Evolutionary conservation across 2,888 invertebrate species (phyloP), one percentile per base, ranked within the genome.

Genomic region (Synanthedon formicaeformis): DNA sequence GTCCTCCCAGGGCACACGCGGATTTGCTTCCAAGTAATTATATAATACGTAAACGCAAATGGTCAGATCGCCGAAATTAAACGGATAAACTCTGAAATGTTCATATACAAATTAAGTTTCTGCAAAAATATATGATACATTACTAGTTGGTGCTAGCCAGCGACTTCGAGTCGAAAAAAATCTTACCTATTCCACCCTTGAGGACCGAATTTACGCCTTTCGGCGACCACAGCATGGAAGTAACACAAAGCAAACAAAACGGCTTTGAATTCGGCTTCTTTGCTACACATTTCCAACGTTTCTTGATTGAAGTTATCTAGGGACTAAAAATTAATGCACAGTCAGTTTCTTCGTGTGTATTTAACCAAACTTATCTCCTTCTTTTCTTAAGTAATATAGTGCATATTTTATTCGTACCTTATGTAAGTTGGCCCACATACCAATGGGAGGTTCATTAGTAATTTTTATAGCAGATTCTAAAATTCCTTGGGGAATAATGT

Each of bases 401-500:
- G 23, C 5, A 52, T 6, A 51, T 45, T 48, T 40, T 27, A 40
- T 3, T 27, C 23, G n/a, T 59, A 87, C 88, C 86, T 97, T 97
- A 76, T 97, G 97, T 41, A 98, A 89, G 78, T 98, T 98, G 1
- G 97, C 96, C 83, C 92, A 91, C 94, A 98, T 97, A 40, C 98
- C 97, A 8, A 94, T 96, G 0, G 98, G 97, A 0, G 97, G 97
- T 77, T 98, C 97, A 67, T 97, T 98, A 2, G 97, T 97, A 55
- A 98, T 97, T 85, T 98, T 98, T 69, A 98, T 96, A 1, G 96
- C 94, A 0, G 96, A 94, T 75, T 98, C 97, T 40, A 98, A 80
- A 64, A 98, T 94, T 16, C 97, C 97, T 85, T 97, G 93, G 0
- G 91, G 92, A 50, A 92, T 88, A n/a, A 92, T 90, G 62, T 91